Percentiles rank a stretch among this genome's conserved stretches.
Conservation (phyloP, 2,113 vertebrate species). For the Eubucco bourcierii region DNA sequence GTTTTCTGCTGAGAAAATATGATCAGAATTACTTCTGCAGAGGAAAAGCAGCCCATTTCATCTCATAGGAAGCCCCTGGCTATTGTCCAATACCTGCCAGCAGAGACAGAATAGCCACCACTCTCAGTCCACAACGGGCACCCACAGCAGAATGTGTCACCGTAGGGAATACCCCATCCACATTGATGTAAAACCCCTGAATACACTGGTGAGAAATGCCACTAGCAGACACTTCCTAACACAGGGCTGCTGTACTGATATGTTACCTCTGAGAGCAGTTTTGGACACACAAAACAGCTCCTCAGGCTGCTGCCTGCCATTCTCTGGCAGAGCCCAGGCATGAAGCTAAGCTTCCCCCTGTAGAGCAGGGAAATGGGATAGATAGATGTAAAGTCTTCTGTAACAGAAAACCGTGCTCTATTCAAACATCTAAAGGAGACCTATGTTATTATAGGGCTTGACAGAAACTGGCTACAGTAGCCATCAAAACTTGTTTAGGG, state of each 20-base stretch:
- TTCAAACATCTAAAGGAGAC: not conserved
- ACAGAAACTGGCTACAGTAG: not conserved
- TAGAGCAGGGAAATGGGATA: not conserved
- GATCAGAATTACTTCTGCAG: not conserved
- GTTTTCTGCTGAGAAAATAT: not conserved
- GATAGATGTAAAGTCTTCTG: not conserved
- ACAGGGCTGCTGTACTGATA: too few species aligned
- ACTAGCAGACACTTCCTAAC: accelerated
- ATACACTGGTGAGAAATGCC: not conserved
- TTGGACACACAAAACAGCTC: not conserved
- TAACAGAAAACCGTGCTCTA: not conserved
- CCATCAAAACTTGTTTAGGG: not conserved
- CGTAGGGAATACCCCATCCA: accelerated
- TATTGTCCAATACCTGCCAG: not conserved
- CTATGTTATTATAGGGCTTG: not conserved
- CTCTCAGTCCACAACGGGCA: not conserved
- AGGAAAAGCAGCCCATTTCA: not conserved
- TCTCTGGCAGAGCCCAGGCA: not conserved
- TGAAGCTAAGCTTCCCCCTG: not conserved
- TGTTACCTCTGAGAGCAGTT: accelerated
- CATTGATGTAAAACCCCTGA: not conserved
- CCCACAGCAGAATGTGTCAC: not conserved
- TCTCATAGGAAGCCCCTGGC: not conserved
- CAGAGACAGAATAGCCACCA: not conserved
- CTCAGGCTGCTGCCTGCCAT: not conserved